A percentile compares a stretch with the other conserved stretches of the same genome.
These are phyloP conservation scores for Cheilosia scutellata DNA, from an alignment of 2,888 invertebrate species.

Conservation along the genomic window DNA sequence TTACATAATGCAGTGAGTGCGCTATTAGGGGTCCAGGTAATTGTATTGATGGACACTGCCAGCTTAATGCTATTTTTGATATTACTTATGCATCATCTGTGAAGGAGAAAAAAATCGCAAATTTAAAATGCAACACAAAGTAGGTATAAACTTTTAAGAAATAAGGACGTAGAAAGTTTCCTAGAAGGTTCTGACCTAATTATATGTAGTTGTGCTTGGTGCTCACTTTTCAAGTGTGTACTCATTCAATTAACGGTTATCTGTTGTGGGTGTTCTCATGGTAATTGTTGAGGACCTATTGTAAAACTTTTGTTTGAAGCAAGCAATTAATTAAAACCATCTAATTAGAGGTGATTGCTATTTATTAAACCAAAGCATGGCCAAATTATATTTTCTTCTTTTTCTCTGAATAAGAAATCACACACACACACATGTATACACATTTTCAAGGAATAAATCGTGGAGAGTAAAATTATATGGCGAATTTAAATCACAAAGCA, in stretches of 20 bases:
- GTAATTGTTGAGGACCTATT: slow-evolving; percentile 10
- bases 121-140: slow-evolving; percentile 26
- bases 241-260: slow-evolving; percentile 44
- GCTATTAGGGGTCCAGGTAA: slow-evolving; percentile 58
- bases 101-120: slow-evolving; percentile 5
- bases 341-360: slow-evolving; percentile 30
- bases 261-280: background rate
- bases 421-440: background rate
- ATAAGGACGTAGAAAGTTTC: background rate
- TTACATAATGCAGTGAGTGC: slow-evolving; percentile 59
- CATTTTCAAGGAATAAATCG: slow-evolving; percentile 21
- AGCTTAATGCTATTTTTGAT: slow-evolving; percentile 37
- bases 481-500: slow-evolving; percentile 24
- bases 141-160: background rate
- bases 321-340: slow-evolving; percentile 38
- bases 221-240: slow-evolving; percentile 18
- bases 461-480: slow-evolving; percentile 14
- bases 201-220: slow-evolving; percentile 47
- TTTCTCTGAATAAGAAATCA: background rate
- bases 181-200: slow-evolving; percentile 42
- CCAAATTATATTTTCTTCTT: background rate
- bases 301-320: slow-evolving; percentile 3
- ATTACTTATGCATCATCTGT: slow-evolving; percentile 34
- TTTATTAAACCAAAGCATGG: slow-evolving; percentile 9
- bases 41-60: slow-evolving; percentile 55